Base-by-base conservation (phyloP, 1,140 invertebrate genomes). In the Caenorhabditis briggsae region DNA sequence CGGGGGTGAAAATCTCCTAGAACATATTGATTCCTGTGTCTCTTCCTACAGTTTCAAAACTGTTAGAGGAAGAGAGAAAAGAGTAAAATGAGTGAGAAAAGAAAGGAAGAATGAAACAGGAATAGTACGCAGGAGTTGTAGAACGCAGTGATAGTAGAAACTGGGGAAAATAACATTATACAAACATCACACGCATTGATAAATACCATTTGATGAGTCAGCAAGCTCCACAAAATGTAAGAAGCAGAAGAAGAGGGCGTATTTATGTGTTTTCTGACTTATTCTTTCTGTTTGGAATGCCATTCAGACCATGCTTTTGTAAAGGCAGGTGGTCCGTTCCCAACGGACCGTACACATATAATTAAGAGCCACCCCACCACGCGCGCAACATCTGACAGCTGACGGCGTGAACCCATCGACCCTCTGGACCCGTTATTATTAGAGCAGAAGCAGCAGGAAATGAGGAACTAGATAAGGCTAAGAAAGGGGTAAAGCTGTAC, bases 301-400 rank as follows among this genome's bases (percentile, higher is more conserved):
- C 9, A 11, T 18, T 11, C 59, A 11, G 59, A 33, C 33, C 33
- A 33, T 33, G 59, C 59, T 61, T 61, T 61, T 25, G 2, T 33
- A 61, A 61, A 50, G 70, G 70, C 70, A 78, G 70, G 70, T 78
- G 70, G 70, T 50, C 59, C 25, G 59, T 61, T 25, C 59, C 8
- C 59, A 78, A 46, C 70, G 53, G 70, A 78, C 43, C 33, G 70
- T 78, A 50, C 70, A 78, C 50, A 41, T 46, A 78, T 78, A 78
- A 78, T 78, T 78, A 78, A 78, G 70, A n/a, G 46, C 70, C 20
- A n/a, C 20, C 23, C 18, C 50, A n/a, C 12, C 2, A 46, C 9
- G 48, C 23, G 7, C 70, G 70, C 43, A 78, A 78, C 70, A 78
- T 78, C 46, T 78, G 70, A 78, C 70, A 78, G 70, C 70, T 78